These are phyloP conservation scores for Numenius phaeopus DNA, from an alignment of 2,797 vertebrate genomes.

Conservation along the genomic window DNA sequence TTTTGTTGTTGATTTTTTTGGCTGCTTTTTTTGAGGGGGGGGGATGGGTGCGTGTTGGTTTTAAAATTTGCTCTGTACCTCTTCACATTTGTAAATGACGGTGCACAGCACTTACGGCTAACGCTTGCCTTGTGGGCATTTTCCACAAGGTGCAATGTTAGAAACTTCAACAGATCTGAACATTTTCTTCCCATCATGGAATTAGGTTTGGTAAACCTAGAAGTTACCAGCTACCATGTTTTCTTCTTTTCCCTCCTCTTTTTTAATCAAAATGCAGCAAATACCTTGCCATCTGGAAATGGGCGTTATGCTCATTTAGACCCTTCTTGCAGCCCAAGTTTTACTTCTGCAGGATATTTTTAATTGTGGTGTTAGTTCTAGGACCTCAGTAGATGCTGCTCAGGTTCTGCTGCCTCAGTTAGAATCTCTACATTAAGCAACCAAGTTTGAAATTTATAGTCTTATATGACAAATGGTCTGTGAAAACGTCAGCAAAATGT, in stretches of 20 bases:
- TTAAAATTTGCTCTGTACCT: not conserved
- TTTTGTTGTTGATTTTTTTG: not conserved
- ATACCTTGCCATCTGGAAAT: not conserved
- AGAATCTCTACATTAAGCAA: not conserved
- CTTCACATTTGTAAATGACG: not conserved
- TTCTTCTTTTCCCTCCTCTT: not conserved
- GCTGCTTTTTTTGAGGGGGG: fast-evolving
- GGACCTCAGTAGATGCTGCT: not conserved
- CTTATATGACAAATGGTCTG: not conserved
- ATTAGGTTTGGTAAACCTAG: not conserved
- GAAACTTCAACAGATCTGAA: not conserved
- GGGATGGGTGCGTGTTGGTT: not conserved
- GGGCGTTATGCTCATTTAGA: not conserved
- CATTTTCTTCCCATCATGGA: not conserved
- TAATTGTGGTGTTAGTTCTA: not conserved
- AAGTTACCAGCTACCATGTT: not conserved
- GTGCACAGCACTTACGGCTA: not conserved
- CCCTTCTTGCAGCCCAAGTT: not conserved
- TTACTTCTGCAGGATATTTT: not conserved
- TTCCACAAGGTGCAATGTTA: not conserved
- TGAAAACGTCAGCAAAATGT: not conserved
- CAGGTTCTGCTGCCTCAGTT: not conserved
- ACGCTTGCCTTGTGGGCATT: not conserved
- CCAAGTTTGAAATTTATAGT: not conserved
- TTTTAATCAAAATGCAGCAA: not conserved